Conservation (phyloP, 37 sponge, comb jelly and placozoan species). For the Halisarca cf. caerulea region DNA sequence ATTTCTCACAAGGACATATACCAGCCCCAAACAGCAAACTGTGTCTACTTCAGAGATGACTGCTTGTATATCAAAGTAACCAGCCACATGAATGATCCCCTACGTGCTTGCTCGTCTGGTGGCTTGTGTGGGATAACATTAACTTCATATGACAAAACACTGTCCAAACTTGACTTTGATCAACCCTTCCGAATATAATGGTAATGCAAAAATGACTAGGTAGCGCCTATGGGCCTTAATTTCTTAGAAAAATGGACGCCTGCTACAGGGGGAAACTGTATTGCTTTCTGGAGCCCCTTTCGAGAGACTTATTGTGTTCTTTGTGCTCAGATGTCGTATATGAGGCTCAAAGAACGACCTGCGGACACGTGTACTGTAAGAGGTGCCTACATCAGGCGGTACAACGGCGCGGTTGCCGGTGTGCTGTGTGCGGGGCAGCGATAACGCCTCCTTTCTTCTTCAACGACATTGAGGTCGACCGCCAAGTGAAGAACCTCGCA, state of each 20-base stretch:
- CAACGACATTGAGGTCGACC: neutral
- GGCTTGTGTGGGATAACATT: no score
- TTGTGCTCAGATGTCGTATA: neutral
- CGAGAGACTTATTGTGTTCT: neutral
- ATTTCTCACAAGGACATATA: no score
- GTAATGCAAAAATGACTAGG: no score
- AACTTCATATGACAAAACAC: no score
- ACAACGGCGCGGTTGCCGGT: neutral
- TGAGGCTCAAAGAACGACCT: neutral
- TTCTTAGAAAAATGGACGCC: no score
- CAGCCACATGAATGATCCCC: no score
- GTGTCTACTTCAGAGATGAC: constrained; percentile 17
- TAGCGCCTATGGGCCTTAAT: no score
- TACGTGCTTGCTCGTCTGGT: no score
- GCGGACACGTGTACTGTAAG: constrained; percentile 25
- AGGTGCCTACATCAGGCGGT: neutral
- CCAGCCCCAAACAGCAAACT: neutral
- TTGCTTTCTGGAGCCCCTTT: neutral
- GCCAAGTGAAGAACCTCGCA: neutral
- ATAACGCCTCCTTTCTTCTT: no score
- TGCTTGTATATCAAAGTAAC: constrained; percentile 13
- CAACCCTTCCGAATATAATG: no score
- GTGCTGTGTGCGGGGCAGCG: neutral
- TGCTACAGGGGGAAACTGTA: constrained; percentile 2
- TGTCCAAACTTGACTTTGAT: no score